Evolutionary conservation across 2,888 invertebrate genomes (phyloP), one percentile per base, ranked within the genome.

Genomic region (Amiota communis): DNA sequence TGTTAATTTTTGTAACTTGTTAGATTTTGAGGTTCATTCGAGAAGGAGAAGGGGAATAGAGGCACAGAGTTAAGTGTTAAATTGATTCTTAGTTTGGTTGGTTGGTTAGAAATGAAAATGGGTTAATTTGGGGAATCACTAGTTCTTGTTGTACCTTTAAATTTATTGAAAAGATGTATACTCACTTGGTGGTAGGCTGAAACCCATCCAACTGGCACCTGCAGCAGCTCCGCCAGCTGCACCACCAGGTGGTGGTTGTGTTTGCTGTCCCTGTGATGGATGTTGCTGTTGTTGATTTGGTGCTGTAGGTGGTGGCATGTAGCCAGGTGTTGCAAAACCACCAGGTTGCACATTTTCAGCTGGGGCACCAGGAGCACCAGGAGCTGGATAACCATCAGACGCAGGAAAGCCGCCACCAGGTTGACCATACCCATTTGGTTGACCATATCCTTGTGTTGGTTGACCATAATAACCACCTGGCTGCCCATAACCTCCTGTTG

Each of bases 131-230:
- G 3, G 36, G 36, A 6, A 36, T 36, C 36, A 36, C 36, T 15
- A 3, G 36, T 6, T 11, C 12, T 36, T 9, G 11, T 20, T 23
- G 1, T 23, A 23, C 23, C 3, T 23, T 15, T 23, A 23, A 36
- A 9, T 61, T 20, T 10, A 13, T 10, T 1, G 12, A 8, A 20
- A 36, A 36, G 2, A 36, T 36, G 8, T 6, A 65, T 74, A 87
- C 88, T 89, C 81, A 90, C 90, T 89, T 86, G 88, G 87, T 13
- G 86, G 87, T 78, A 88, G 80, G 72, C 87, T 85, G 70, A 89
- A 89, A 71, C 90, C 89, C 87, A 87, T 86, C 17, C 81, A 84
- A 70, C 81, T 84, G 46, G 78, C 74, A 70, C 81, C 83, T 36
- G 78, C 74, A 20, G 76, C 71, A 67, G 76, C 78, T 1, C 77